Conservation (phyloP, 2,797 vertebrate genomes). For the Varecia variegata region DNA sequence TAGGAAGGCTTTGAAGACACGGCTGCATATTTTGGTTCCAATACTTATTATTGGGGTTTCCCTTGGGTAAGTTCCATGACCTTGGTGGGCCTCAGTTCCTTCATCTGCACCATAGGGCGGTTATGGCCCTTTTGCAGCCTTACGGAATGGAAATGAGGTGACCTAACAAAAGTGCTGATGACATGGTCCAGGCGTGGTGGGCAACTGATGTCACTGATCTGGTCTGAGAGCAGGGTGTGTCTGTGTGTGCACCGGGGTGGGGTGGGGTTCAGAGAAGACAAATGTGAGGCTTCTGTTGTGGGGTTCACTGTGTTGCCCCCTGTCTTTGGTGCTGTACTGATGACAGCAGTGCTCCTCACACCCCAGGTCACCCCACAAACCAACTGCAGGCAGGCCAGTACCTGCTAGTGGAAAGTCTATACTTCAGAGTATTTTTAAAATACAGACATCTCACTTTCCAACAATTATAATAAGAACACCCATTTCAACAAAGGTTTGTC, state of each 20-base stretch:
- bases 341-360: background rate
- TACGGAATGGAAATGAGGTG: background rate
- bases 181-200: background rate
- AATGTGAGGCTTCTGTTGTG: background rate
- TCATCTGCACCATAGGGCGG: background rate
- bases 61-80: background rate
- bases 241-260: background rate
- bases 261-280: background rate
- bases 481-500: background rate
- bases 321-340: background rate
- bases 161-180: rapidly evolving
- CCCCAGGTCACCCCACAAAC: background rate
- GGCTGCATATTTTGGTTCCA: background rate
- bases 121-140: background rate
- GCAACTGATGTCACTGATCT: rapidly evolving
- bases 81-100: background rate
- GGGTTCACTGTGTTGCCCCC: background rate
- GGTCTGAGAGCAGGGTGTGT: background rate
- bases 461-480: background rate
- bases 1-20: background rate
- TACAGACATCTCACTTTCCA: background rate
- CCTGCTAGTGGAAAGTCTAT: background rate
- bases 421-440: background rate
- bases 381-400: background rate
- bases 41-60: background rate